phyloP scores from a whole-genome alignment of 2,888 invertebrate species.

The Macroteleia sp. region DNA sequence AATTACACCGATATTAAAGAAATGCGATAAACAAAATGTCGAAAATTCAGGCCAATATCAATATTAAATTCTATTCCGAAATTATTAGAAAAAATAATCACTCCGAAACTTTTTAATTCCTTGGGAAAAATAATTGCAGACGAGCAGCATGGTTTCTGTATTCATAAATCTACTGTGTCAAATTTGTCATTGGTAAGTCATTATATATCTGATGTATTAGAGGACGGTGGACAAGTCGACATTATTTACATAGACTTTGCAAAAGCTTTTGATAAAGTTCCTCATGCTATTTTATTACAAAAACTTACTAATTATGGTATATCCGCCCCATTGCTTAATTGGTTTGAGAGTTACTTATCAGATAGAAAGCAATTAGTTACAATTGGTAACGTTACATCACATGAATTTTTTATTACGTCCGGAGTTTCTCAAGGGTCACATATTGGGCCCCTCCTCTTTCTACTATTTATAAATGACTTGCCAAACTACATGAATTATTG shows the following conservation, averaged over 20 bases:
- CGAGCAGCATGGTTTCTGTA: constrained; percentile 40
- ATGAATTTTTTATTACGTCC: neutral
- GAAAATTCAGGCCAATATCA: constrained; percentile 52
- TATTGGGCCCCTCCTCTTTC: constrained; percentile 39
- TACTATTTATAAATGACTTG: constrained; percentile 32
- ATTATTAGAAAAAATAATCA: constrained; percentile 56
- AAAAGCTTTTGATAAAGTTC: constrained; percentile 69
- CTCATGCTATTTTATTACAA: constrained; percentile 52
- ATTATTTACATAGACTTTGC: constrained; percentile 64
- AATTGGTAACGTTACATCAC: constrained; percentile 1
- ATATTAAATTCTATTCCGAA: constrained; percentile 38
- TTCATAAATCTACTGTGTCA: constrained; percentile 2
- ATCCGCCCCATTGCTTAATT: constrained; percentile 28
- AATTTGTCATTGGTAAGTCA: constrained; percentile 24
- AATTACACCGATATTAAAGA: constrained; percentile 52
- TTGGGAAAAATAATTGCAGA: too few species aligned
- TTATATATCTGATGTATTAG: constrained; percentile 52
- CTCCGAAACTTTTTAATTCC: too few species aligned
- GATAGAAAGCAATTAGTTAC: constrained; percentile 18
- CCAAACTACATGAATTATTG: neutral
- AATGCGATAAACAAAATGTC: constrained; percentile 21
- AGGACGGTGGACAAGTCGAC: constrained; percentile 53
- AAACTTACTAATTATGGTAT: constrained; percentile 49
- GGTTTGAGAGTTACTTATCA: constrained; percentile 42
- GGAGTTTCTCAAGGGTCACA: constrained; percentile 50